Conservation (phyloP, 2,888 invertebrate species). For the Amphiduros pacificus region DNA sequence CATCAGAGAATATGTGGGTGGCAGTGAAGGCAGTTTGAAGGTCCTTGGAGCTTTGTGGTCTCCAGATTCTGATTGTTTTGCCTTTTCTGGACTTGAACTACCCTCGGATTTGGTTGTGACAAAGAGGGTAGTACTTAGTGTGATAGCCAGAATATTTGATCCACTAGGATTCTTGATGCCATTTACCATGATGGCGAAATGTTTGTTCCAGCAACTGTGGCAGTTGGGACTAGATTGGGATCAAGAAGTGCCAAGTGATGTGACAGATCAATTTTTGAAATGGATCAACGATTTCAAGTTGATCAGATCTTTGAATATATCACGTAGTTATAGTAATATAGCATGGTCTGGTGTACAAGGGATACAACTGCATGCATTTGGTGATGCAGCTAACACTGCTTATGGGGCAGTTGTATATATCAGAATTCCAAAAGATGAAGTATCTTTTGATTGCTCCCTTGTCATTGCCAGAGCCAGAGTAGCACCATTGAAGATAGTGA, state of each 20-base stretch:
- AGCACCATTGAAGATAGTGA: too few relatives aligned
- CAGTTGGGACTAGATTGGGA: conserved; percentile 33
- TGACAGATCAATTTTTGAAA: too few relatives aligned
- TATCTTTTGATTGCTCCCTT: too few relatives aligned
- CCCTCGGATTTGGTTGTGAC: conserved; percentile 1
- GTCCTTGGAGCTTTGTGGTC: conserved; percentile 26
- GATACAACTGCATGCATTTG: conserved; percentile 28
- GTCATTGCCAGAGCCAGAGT: too few relatives aligned
- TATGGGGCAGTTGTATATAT: too few relatives aligned
- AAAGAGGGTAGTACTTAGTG: conserved; percentile 25
- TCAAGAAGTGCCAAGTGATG: conserved; percentile 29
- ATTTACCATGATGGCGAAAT: conserved; percentile 28
- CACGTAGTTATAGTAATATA: too few relatives aligned
- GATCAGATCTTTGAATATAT: too few relatives aligned
- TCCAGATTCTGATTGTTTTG: conserved; percentile 19
- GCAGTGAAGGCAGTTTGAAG: too few relatives aligned
- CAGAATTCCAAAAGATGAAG: too few relatives aligned
- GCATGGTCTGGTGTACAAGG: too few relatives aligned
- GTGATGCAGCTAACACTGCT: conserved; percentile 38
- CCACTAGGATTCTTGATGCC: conserved; percentile 29
- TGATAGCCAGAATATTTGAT: conserved; percentile 31
- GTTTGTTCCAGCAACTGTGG: conserved; percentile 39
- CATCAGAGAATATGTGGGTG: too few relatives aligned
- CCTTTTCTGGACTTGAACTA: conserved; percentile 11
- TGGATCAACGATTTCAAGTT: too few relatives aligned